Evolutionary conservation across 1,140 invertebrate species (phyloP).

Genomic region (Argopecten irradians): DNA sequence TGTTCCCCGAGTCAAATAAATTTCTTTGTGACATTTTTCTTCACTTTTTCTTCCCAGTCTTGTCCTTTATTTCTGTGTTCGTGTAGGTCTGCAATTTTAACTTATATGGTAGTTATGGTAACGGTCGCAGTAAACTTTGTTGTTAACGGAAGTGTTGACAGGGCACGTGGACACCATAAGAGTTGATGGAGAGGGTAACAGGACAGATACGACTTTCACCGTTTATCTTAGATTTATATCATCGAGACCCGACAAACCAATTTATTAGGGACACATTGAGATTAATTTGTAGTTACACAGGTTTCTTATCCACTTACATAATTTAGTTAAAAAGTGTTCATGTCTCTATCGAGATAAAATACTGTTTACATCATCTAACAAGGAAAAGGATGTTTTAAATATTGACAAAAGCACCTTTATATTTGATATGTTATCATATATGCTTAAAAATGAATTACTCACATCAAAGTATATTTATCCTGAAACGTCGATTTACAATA

Average conservation of each 20-base stretch:
- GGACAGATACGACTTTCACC: not conserved
- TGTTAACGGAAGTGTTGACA: slow-evolving; percentile 1
- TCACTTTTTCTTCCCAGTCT: not conserved
- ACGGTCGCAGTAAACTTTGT: not conserved
- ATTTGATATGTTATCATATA: no score
- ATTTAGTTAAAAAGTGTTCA: no score
- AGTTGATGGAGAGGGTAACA: not conserved
- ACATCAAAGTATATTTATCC: no score
- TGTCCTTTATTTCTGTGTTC: not conserved
- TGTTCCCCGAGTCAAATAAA: slow-evolving; percentile 11
- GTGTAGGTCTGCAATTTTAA: not conserved
- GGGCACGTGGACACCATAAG: slow-evolving; percentile 19
- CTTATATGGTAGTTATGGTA: no score
- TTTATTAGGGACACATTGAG: not conserved
- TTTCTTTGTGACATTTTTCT: slow-evolving; percentile 22
- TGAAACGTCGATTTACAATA: no score
- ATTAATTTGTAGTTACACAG: not conserved
- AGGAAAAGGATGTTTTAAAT: no score
- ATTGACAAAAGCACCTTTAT: no score
- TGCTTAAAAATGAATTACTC: no score
- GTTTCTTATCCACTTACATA: no score
- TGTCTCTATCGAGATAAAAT: no score
- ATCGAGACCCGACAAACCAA: not conserved
- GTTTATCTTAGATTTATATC: not conserved
- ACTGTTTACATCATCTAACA: no score